Percentiles rank a stretch among this genome's conserved stretches.
Conservation (phyloP, 2,888 invertebrate species). For the Scaptodrosophila latifasciaeformis region DNA sequence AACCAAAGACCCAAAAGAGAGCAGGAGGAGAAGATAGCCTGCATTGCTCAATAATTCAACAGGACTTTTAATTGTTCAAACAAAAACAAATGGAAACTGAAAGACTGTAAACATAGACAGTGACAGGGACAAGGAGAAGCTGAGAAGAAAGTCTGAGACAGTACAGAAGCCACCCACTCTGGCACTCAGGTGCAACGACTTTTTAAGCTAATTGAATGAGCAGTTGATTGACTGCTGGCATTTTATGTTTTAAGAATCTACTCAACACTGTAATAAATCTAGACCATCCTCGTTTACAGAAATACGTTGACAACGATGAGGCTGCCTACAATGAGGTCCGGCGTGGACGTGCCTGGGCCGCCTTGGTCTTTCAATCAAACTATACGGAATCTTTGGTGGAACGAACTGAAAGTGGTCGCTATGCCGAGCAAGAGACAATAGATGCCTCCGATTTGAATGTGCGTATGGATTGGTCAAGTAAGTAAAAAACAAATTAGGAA, state of each 20-base stretch:
- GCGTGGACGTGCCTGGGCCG: conserved; percentile 85
- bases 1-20: conserved; percentile 13
- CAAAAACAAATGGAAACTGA: conserved; percentile 8
- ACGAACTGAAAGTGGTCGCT: conserved; percentile 79
- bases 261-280: neutral
- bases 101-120: neutral
- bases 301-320: conserved; percentile 77
- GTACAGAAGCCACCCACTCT: too few relatives aligned
- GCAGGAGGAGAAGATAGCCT: neutral
- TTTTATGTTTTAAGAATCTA: conserved; percentile 1
- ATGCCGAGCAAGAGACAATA: conserved; percentile 78
- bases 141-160: too few relatives aligned
- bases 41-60: conserved; percentile 53
- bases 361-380: conserved; percentile 84
- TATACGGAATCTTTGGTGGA: conserved; percentile 83
- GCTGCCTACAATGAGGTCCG: conserved; percentile 81
- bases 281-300: conserved; percentile 65
- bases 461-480: conserved; percentile 90
- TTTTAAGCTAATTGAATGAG: conserved; percentile 43
- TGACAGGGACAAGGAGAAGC: neutral
- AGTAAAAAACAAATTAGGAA: conserved; percentile 68
- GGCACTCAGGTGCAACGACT: conserved; percentile 38
- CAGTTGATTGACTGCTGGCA: conserved; percentile 43
- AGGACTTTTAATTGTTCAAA: conserved; percentile 50
- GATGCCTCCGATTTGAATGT: conserved; percentile 81